These are phyloP conservation scores for Drosophila simulans DNA, from an alignment of 1,140 invertebrate species.

Conservation along the genomic window DNA sequence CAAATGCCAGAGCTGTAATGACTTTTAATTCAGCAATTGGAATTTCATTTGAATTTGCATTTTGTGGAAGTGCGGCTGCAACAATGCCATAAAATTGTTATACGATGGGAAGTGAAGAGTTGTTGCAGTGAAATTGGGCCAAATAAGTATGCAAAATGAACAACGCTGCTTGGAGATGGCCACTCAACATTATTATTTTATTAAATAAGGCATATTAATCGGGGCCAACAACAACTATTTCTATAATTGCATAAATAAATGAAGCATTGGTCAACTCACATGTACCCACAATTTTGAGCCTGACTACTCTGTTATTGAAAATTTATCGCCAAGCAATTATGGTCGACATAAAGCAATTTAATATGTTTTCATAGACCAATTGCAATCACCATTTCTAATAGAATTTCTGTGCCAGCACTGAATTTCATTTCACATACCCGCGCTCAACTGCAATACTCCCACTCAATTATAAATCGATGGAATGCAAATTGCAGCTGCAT, in stretches of 20 bases:
- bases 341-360: neutral
- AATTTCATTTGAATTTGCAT: slow-evolving; percentile 32
- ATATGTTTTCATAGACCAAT: neutral
- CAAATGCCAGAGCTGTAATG: slow-evolving; percentile 17
- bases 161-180: too few relatives aligned
- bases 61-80: neutral
- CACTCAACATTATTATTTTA: neutral
- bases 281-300: too few relatives aligned
- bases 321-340: slow-evolving; percentile 1
- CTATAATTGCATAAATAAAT: too few relatives aligned
- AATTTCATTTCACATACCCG: neutral
- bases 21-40: slow-evolving; percentile 29
- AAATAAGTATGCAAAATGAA: neutral
- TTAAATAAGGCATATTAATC: neutral
- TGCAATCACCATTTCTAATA: neutral
- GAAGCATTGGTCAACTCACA: too few relatives aligned
- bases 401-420: neutral
- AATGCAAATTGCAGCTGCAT: slow-evolving; percentile 31
- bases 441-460: neutral
- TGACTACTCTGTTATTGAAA: neutral
- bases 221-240: too few relatives aligned
- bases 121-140: neutral
- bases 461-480: slow-evolving; percentile 45
- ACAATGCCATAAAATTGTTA: neutral
- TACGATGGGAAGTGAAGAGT: neutral